Evolutionary conservation across 1,140 invertebrate genomes (phyloP).

Genomic region (Cataglyphis hispanica): DNA sequence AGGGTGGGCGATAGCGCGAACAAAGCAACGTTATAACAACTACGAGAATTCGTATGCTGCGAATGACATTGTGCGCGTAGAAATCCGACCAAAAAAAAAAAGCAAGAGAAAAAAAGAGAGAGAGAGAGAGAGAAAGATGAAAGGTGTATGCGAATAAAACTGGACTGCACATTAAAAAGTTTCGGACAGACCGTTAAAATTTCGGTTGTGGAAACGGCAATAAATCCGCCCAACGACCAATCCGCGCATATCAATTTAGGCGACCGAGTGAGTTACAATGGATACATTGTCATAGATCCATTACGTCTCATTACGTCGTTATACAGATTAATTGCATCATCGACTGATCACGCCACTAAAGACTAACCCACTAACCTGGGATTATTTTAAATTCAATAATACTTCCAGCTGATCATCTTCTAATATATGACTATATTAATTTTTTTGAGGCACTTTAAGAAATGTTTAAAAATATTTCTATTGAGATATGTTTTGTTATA

Average conservation of each 20-base stretch:
- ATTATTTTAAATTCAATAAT: constrained; percentile 26
- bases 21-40: constrained; percentile 59
- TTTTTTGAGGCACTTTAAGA: background rate
- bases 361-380: no score
- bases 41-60: constrained; percentile 29
- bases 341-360: background rate
- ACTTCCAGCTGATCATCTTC: background rate
- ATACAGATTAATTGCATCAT: constrained; percentile 18
- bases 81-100: constrained; percentile 46
- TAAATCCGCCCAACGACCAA: constrained; percentile 40
- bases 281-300: constrained; percentile 28
- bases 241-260: constrained; percentile 48
- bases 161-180: constrained; percentile 56
- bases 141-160: constrained; percentile 23
- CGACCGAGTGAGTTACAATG: constrained; percentile 24
- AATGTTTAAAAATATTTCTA: background rate
- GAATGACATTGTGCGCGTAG: constrained; percentile 52
- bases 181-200: constrained; percentile 48
- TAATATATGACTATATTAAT: background rate
- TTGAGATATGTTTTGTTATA: background rate
- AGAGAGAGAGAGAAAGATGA: constrained; percentile 19
- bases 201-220: constrained; percentile 23
- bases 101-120: background rate
- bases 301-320: constrained; percentile 41
- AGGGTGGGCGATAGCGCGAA: constrained; percentile 42